Conservation (phyloP, 1,140 invertebrate species). For the Anadara kagoshimensis region DNA sequence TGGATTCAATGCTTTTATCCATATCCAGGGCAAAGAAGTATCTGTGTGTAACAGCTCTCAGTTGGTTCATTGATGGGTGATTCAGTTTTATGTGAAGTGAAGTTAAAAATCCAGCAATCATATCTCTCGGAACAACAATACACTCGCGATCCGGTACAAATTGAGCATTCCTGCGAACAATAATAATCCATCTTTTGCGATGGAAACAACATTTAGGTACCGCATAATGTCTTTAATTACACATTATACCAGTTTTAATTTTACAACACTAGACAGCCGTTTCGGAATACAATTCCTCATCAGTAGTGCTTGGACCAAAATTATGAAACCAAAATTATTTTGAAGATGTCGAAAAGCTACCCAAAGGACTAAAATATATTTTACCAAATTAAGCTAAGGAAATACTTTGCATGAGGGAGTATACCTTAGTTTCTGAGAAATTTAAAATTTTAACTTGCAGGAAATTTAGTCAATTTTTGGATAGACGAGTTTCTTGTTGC, state of each 20-base stretch:
- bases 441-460: too few relatives aligned
- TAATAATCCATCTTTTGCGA: constrained; percentile 34
- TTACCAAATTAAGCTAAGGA: too few relatives aligned
- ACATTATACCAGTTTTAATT: too few relatives aligned
- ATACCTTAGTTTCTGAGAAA: too few relatives aligned
- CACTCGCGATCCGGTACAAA: constrained; percentile 21
- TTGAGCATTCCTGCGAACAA: constrained; percentile 18
- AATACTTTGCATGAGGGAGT: too few relatives aligned
- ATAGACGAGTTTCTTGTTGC: constrained; percentile 13
- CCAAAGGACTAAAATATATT: too few relatives aligned
- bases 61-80: constrained; percentile 34
- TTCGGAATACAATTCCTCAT: too few relatives aligned
- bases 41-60: constrained; percentile 26
- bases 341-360: too few relatives aligned
- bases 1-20: constrained; percentile 30
- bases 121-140: constrained; percentile 41
- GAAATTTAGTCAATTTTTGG: constrained; percentile 21
- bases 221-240: constrained; percentile 36
- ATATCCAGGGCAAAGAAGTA: constrained; percentile 47
- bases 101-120: constrained; percentile 35
- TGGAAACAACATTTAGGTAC: constrained; percentile 24
- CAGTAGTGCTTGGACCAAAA: too few relatives aligned
- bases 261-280: too few relatives aligned
- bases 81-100: constrained; percentile 40
- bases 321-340: too few relatives aligned